These are phyloP conservation scores for Alouatta palliata DNA, from an alignment of 2,113 vertebrate species.

Conservation along the genomic window DNA sequence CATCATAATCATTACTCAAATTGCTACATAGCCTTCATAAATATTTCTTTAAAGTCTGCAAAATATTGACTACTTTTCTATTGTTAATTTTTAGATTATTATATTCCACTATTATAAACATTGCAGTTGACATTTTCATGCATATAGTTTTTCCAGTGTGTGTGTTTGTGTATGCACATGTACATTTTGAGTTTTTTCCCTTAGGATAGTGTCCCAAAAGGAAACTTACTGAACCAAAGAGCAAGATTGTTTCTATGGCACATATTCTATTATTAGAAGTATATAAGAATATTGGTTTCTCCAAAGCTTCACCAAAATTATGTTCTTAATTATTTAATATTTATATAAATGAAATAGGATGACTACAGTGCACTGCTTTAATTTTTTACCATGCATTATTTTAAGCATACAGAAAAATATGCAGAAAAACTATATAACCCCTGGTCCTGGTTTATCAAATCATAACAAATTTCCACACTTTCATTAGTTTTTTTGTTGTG, in stretches of 20 bases:
- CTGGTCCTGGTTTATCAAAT: not conserved
- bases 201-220: not conserved
- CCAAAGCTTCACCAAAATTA: not conserved
- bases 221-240: not conserved
- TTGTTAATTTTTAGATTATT: not conserved
- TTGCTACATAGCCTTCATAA: not conserved
- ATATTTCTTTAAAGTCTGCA: not conserved
- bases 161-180: not conserved
- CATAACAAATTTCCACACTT: constrained; percentile 15
- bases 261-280: not conserved
- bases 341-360: not conserved
- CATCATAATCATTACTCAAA: not conserved
- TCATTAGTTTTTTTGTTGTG: not conserved
- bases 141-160: not conserved
- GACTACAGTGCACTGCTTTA: not conserved
- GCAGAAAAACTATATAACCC: not conserved
- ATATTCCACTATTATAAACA: not conserved
- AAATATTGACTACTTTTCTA: not conserved
- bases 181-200: not conserved
- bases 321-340: not conserved
- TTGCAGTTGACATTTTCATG: not conserved
- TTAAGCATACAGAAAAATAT: constrained; percentile 6
- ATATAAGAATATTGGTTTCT: not conserved
- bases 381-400: constrained; percentile 27
- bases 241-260: not conserved